A percentile compares a stretch with the other conserved stretches of the same genome.
Conservation (phyloP, 2,888 invertebrate genomes). For the Andrena bicolor region DNA sequence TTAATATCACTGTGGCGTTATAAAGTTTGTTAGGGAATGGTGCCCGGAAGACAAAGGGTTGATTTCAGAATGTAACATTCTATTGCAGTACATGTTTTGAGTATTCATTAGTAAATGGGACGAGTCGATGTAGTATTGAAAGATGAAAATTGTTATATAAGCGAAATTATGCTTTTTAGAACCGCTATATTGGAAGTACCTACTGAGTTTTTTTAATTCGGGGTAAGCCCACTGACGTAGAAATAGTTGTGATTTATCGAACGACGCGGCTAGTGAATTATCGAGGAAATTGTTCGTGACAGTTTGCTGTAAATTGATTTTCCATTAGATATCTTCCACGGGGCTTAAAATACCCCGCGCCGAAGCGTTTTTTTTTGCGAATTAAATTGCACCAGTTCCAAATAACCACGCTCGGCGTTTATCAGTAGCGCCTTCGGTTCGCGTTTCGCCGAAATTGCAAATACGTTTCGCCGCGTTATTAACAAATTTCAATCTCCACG, state of each 20-base stretch:
- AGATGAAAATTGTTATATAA: no score
- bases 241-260: no score
- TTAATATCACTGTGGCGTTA: no score
- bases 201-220: background rate
- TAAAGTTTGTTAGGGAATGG: no score
- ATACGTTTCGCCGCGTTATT: conserved; percentile 21
- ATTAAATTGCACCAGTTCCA: conserved; percentile 22
- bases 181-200: no score
- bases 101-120: no score
- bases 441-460: background rate
- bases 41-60: no score
- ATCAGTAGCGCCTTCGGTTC: conserved; percentile 2
- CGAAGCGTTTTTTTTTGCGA: background rate
- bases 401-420: background rate
- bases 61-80: no score
- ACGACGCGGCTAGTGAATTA: background rate
- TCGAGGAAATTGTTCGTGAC: background rate
- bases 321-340: conserved; percentile 11
- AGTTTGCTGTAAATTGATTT: conserved; percentile 18
- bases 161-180: no score
- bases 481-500: background rate
- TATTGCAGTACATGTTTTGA: no score
- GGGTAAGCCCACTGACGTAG: background rate
- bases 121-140: no score
- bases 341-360: background rate